These are phyloP conservation scores for Pardosa pseudoannulata DNA, from an alignment of 2,888 invertebrate genomes.

Conservation along the genomic window DNA sequence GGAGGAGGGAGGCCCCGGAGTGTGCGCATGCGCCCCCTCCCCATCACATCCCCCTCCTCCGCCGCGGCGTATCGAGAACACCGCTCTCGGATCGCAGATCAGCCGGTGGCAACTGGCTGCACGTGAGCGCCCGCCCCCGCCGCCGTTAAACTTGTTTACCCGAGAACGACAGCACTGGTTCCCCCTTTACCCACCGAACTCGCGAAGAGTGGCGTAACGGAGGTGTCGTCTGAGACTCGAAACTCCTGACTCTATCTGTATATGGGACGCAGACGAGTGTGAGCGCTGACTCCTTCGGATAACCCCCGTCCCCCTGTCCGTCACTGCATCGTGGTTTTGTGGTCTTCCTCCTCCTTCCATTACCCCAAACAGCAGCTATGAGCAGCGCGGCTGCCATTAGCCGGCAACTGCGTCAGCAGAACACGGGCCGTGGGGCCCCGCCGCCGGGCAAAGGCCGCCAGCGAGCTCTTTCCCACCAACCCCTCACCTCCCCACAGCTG, in stretches of 20 bases:
- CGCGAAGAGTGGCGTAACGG: conserved; percentile 23
- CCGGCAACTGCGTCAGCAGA: conserved; percentile 75
- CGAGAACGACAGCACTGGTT: conserved; percentile 2
- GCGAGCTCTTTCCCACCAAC: conserved; percentile 73
- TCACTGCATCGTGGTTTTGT: background rate
- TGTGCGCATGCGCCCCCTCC: conserved; percentile 57
- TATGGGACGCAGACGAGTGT: background rate
- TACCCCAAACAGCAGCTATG: conserved; percentile 50
- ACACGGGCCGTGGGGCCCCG: conserved; percentile 73
- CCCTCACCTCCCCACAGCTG: conserved; percentile 52
- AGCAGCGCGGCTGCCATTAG: conserved; percentile 75
- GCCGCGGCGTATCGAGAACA: conserved; percentile 18
- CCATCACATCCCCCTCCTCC: conserved; percentile 13
- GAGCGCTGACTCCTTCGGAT: background rate
- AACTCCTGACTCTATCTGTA: background rate
- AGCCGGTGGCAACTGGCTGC: conserved; percentile 44
- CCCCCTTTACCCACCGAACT: background rate
- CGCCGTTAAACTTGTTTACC: background rate
- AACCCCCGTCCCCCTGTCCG: conserved; percentile 6
- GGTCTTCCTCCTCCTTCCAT: background rate
- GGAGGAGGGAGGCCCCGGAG: background rate
- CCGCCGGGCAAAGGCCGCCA: conserved; percentile 71
- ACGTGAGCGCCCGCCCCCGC: conserved; percentile 48
- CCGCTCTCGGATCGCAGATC: conserved; percentile 50
- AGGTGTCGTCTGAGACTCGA: background rate